Evolutionary conservation across 2,797 vertebrate genomes (phyloP).

Genomic region (Diplodus sargus): DNA sequence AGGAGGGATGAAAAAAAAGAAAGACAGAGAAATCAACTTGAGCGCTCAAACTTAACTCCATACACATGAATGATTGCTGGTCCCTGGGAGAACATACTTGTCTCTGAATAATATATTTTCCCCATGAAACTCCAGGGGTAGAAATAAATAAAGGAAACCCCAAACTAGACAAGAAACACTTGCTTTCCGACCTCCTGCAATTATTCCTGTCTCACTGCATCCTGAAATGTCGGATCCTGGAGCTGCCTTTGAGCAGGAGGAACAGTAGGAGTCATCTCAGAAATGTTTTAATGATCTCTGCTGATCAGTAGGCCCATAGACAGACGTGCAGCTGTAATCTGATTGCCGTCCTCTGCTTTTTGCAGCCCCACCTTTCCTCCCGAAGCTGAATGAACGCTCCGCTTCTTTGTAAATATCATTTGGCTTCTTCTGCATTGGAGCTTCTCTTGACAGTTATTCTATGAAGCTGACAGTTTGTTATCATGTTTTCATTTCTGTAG

Average conservation of each 20-base stretch:
- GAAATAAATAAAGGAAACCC: constrained; percentile 4
- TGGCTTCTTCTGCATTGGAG: background rate
- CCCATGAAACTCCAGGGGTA: background rate
- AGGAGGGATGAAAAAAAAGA: constrained; percentile 20
- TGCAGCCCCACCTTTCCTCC: background rate
- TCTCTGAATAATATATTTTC: constrained; percentile 20
- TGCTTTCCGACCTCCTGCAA: background rate
- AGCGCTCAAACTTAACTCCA: constrained; percentile 15
- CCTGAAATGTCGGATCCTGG: background rate
- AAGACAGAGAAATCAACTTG: constrained; percentile 21
- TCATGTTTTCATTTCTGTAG: too few relatives aligned
- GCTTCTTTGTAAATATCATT: background rate
- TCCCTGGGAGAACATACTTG: constrained; percentile 24
- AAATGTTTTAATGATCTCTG: background rate
- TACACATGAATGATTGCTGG: constrained; percentile 28
- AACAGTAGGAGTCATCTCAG: background rate
- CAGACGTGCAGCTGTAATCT: background rate
- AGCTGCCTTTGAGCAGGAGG: background rate
- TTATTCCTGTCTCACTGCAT: background rate
- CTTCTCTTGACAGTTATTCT: too few relatives aligned
- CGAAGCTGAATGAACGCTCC: background rate
- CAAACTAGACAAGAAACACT: background rate
- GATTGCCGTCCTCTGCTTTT: background rate
- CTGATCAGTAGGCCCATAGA: background rate
- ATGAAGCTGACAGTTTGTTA: too few relatives aligned